A percentile compares a stretch with the other conserved stretches of the same genome.
Conservation (phyloP, 2,888 invertebrate species). For the Resseliella maxima region DNA sequence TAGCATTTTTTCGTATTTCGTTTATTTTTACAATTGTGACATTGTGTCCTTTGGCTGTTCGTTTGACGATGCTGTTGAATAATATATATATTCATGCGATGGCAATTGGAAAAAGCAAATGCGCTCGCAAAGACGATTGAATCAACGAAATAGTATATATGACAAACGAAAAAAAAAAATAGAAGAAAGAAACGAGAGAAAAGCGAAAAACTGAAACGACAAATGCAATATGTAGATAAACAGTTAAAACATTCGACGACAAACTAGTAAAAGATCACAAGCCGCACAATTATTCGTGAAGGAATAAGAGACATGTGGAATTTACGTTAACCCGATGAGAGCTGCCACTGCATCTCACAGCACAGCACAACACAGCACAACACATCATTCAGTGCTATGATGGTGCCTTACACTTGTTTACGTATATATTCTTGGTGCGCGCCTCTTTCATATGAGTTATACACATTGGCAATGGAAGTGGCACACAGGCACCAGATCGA, state of each 20-base stretch:
- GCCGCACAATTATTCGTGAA: slow-evolving; percentile 28
- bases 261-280: slow-evolving; percentile 44
- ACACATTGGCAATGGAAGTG: slow-evolving; percentile 6
- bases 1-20: neutral
- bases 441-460: neutral
- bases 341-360: neutral
- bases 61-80: neutral
- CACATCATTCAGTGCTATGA: neutral
- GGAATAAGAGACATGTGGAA: neutral
- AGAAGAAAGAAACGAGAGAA: neutral
- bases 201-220: neutral
- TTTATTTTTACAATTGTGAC: slow-evolving; percentile 32
- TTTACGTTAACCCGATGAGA: slow-evolving; percentile 25
- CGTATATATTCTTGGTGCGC: neutral
- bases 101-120: neutral
- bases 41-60: slow-evolving; percentile 2
- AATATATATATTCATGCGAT: slow-evolving; percentile 8
- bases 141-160: neutral
- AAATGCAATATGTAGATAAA: slow-evolving; percentile 53
- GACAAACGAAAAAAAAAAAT: no score
- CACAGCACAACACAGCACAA: no score
- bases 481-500: slow-evolving; percentile 43
- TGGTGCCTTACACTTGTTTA: neutral
- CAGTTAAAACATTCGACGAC: slow-evolving; percentile 45
- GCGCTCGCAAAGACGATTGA: neutral